Evolutionary conservation across 2,113 vertebrate genomes (phyloP).

Genomic region (Psephotus haematonotus): DNA sequence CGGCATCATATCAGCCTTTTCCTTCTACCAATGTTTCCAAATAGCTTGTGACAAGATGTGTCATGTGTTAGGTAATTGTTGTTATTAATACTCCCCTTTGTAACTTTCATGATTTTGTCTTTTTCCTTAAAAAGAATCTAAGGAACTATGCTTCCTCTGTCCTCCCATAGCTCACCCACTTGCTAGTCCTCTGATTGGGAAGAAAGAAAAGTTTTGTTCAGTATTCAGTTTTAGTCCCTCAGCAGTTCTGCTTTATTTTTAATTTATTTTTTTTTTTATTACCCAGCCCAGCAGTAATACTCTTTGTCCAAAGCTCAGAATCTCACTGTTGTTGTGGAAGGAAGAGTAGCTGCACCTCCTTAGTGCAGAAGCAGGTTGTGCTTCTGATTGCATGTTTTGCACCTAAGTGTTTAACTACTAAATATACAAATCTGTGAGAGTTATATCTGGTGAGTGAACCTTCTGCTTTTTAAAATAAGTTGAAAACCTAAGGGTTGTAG

Average conservation of each 20-base stretch:
- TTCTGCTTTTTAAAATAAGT: not conserved
- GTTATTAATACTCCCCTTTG: not conserved
- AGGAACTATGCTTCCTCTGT: not conserved
- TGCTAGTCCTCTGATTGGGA: not conserved
- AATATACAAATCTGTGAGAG: not conserved
- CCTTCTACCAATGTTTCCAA: not conserved
- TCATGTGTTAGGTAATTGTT: not conserved
- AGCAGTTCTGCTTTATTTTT: not conserved
- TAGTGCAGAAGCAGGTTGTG: not conserved
- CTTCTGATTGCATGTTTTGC: not conserved
- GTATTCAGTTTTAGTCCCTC: not conserved
- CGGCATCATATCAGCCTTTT: not conserved
- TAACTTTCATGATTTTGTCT: not conserved
- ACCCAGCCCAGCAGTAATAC: not conserved
- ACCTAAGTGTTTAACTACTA: not conserved
- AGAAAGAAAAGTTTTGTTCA: not conserved
- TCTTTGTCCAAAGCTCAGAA: not conserved
- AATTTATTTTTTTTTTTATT: not conserved
- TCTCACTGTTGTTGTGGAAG: not conserved
- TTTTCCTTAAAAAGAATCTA: not conserved
- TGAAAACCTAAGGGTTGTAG: slow-evolving; percentile 7
- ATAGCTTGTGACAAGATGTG: not conserved
- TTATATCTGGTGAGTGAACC: not conserved
- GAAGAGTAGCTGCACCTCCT: not conserved
- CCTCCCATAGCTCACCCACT: not conserved